Conservation (phyloP, 1,140 invertebrate species). For the Ostrea edulis region DNA sequence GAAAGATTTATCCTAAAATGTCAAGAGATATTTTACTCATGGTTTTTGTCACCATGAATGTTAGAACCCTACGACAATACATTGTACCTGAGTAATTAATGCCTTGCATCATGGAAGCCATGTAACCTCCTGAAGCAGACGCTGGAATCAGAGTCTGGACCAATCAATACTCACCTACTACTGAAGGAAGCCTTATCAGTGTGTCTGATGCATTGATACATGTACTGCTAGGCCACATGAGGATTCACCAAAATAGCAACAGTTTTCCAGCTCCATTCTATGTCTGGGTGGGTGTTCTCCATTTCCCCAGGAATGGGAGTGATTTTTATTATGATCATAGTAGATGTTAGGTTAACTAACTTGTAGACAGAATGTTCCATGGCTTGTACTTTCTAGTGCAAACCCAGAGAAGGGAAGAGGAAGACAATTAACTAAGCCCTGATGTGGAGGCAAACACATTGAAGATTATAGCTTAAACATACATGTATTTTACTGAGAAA, state of each 20-base stretch:
- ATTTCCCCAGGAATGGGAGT: too few relatives aligned
- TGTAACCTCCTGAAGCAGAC: background rate
- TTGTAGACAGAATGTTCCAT: too few relatives aligned
- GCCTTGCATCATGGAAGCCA: slow-evolving; percentile 24
- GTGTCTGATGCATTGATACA: slow-evolving; percentile 13
- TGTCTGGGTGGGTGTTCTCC: background rate
- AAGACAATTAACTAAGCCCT: too few relatives aligned
- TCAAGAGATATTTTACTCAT: background rate
- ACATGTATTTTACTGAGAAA: too few relatives aligned
- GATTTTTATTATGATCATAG: too few relatives aligned
- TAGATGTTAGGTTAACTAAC: too few relatives aligned
- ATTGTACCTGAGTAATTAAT: background rate
- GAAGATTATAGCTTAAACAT: too few relatives aligned
- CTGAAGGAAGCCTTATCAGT: background rate
- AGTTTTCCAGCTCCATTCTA: background rate
- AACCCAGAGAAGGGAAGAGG: too few relatives aligned
- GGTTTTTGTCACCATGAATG: background rate
- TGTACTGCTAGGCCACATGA: slow-evolving; percentile 3
- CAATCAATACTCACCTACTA: slow-evolving; percentile 32
- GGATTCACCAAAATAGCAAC: slow-evolving; percentile 21
- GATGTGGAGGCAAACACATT: too few relatives aligned
- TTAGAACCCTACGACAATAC: background rate
- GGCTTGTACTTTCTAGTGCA: too few relatives aligned
- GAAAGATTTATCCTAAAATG: background rate
- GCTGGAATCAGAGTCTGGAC: background rate